Base-by-base conservation (phyloP, 2,888 invertebrate genomes). In the Candidula unifasciata region DNA sequence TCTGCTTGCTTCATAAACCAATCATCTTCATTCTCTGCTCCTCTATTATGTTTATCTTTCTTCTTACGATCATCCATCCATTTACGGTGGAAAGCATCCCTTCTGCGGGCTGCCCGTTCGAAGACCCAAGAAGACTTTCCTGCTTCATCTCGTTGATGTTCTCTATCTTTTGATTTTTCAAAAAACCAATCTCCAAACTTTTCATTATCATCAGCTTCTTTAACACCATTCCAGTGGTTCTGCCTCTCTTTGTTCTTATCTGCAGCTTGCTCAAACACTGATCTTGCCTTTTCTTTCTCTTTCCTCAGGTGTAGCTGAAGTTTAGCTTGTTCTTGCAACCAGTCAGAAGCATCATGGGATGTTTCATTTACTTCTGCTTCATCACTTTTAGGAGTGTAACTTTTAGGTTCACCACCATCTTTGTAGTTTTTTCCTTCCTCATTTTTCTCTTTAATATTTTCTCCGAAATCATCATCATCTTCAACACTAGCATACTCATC, bases 241-340 rank as follows among this genome's bases (percentile, higher is more conserved):
- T 73, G 69, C 27, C 86, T 83, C 24, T 69, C 68, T 30, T 64
- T 13, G 21, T 74, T 52, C 3, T 81, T 76, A 33, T 81, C 74
- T 13, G 52, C 16, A 8, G 85, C 85, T 33, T 74, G 74, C 3
- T 85, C 74, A 78, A 86, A 83, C 54, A 86, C n/a, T 85, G 83
- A 85, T 24, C 73, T 64, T 33, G 68, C 76, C 44, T 71, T 66
- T 64, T 76, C 44, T 33, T 69, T n/a, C 60, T 77, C 74, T 30
- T 6, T 69, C 64, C 77, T 76, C n/a, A 33, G 33, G 13, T 78
- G 52, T 30, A 37, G 8, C 18, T 66, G 52, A 37, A 73, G 37
- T 64, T 21, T 68, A 30, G 83, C 78, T 66, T 57, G 27, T 37
- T 84, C 66, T 2, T 64, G 54, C 24, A 44, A 66, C 80, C 74